Evolutionary conservation across 2,113 vertebrate species (phyloP).

Genomic region (Sclerurus mexicanus): DNA sequence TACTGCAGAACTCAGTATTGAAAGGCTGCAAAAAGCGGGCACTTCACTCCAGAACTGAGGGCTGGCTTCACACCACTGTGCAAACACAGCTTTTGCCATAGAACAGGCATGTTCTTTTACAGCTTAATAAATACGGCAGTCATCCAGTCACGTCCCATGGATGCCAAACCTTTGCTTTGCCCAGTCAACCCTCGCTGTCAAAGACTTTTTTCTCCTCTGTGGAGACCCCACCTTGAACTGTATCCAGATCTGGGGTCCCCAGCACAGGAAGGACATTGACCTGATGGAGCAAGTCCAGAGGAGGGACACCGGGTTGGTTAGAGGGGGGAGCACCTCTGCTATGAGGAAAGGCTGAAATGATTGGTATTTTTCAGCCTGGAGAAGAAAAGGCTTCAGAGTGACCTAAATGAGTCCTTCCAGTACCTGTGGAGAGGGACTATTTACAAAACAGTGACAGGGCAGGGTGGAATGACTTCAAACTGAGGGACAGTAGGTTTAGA

Average conservation of each 20-base stretch:
- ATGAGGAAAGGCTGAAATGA: neutral
- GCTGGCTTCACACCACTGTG: neutral
- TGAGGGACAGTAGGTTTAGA: neutral
- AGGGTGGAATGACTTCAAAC: neutral
- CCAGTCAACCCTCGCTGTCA: neutral
- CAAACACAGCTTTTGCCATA: constrained; percentile 38
- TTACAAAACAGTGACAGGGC: neutral
- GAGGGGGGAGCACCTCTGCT: neutral
- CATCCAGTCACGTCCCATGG: neutral
- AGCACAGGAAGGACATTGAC: neutral
- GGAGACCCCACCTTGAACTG: neutral
- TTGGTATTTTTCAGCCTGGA: neutral
- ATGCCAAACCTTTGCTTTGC: constrained; percentile 16
- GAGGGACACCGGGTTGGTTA: neutral
- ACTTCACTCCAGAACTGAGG: neutral
- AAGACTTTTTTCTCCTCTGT: neutral
- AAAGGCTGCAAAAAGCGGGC: neutral
- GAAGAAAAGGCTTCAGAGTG: neutral
- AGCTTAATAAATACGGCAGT: constrained; percentile 39
- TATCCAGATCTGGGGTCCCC: neutral
- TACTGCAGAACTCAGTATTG: neutral
- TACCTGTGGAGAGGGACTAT: neutral
- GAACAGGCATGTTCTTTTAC: constrained; percentile 18
- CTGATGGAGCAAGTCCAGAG: neutral
- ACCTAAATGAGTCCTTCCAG: neutral